Base-by-base conservation (phyloP, 2,888 invertebrate species). In the Dorcus hopei region DNA sequence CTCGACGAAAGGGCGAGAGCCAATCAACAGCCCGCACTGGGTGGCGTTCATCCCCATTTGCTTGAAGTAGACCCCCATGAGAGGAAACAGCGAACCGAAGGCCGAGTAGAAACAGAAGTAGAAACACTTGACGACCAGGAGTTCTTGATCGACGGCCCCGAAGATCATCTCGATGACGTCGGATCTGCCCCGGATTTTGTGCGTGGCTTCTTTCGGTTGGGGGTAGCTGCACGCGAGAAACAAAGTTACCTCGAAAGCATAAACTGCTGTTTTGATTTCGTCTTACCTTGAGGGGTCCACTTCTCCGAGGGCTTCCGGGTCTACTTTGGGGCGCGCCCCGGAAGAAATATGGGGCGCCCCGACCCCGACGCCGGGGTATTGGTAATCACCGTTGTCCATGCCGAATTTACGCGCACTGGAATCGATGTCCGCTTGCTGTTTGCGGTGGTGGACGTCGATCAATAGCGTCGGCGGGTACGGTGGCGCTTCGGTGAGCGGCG, bases 61-160 rank as follows among this genome's bases (percentile, higher is more conserved):
- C 81, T 99, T 99, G 84, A 99, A 99, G 81, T 98, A 99, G 48
- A 99, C 95, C 40, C 97, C 98, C 90, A 99, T 93, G 61, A 99
- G 82, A 0, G 99, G 99, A 77, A 98, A 99, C 11, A 99, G 85
- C 1, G 96, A 96, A 5, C 99, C 99, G 77, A 99, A 99, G 1
- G 98, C 97, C 43, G 97, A 95, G 80, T 97, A 99, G 82, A 98
- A 99, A 85, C 97, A 97, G 81, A 99, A 97, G 79, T 99, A 99
- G 80, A 99, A 99, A 19, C 94, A 90, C 80, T 99, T 98, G 68
- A 96, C 95, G 54, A 96, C 90, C 67, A 98, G 85, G 53, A 99
- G 82, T 78, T 97, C 95, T 69, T 91, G 92, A 78, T 96, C 94
- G 42, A 95, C 89, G 39, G 88, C 82, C 38, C 93, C 91, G 75